Base-by-base conservation (phyloP, 2,113 vertebrate genomes). In the Bucco capensis region DNA sequence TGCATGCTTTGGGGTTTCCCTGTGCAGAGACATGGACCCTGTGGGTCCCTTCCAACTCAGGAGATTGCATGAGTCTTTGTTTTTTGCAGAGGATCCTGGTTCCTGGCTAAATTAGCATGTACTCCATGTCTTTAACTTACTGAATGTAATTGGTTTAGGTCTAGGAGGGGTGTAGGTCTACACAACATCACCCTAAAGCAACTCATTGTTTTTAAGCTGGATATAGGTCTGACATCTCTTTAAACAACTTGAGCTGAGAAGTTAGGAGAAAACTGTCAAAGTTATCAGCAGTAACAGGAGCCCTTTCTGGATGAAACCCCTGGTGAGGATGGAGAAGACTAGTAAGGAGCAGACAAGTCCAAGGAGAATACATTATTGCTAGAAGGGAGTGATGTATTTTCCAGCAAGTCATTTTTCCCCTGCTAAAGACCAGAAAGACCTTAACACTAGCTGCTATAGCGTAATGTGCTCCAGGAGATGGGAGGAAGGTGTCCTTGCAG, bases 331-430 rank as follows among this genome's bases (percentile, higher is more conserved):
- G 1, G n/a, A 51, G 53, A 61, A 66, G 33, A 64, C 23, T 30
- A 79, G 78, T 35, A 37, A 69, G 54, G 31, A 86, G 27, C 5
- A 0, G 42, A 37, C 14, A 77, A 57, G 17, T 9, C 33, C 42
- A 65, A 56, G 77, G 79, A 86, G 64, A 79, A 67, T 3, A 54
- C 51, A 62, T 73, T 73, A 66, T 8, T n/a, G 38, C 54, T 54
- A 18, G 21, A 69, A 33, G 10, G 27, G 37, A 83, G 42, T 27
- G 69, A 58, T 77, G 14, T 14, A 35, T 90, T 93, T 95, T 93
- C 94, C 86, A 92, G 69, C 51, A 83, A 56, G 72, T 83, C 28
- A 42, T 86, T 93, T 62, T 23, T 67, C 76, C 79, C n/a, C 60
- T 54, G 21, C 47, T 58, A 2, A 86, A 80, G 89, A 19, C 90